Evolutionary conservation across 2,888 invertebrate species (phyloP), one percentile per base, ranked within the genome.

Genomic region (Rotaria sp.): DNA sequence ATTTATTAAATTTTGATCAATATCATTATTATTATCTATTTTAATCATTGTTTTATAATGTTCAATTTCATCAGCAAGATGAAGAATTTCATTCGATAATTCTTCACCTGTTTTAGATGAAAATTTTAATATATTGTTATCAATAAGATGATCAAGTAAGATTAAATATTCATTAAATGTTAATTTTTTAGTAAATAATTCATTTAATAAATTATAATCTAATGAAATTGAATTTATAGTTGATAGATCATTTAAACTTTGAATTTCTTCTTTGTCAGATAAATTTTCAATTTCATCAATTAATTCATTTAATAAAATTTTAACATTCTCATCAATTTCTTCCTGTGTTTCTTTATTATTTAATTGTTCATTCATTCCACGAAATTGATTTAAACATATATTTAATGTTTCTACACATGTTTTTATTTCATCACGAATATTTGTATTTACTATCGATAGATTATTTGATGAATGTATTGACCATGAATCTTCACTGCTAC

Each of bases 341-440:
- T 26, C n/a, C 3, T 80, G 26, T 26, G 45, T 45, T 26, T 45
- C 45, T 15, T 26, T 13, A 15, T 26, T 45, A 80, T 45, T 13
- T 7, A 80, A 5, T 15, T n/a, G 80, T n/a, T 45, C 80, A 45
- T 80, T 80, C 80, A 80, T 80, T 45, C 24, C 45, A 80, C 41
- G 41, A 80, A 80, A 80, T 80, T 41, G 41, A n/a, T 45, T n/a
- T 80, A 80, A 80, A 80, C 80, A 80, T 80, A n/a, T 15, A 80
- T 80, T 80, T 26, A 80, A 45, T 80, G 80, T 80, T n/a, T 80
- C 80, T 4, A 80, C 45, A 45, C 80, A 80, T 80, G 80, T 80
- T 80, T 80, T 80, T 2, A 80, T 80, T n/a, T 45, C 45, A 45
- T 80, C 80, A 11, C 45, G n/a, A 26, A 80, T 80, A 45, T 38